Base-by-base conservation (phyloP, 2,797 vertebrate species). In the Hephaestus fuliginosus region DNA sequence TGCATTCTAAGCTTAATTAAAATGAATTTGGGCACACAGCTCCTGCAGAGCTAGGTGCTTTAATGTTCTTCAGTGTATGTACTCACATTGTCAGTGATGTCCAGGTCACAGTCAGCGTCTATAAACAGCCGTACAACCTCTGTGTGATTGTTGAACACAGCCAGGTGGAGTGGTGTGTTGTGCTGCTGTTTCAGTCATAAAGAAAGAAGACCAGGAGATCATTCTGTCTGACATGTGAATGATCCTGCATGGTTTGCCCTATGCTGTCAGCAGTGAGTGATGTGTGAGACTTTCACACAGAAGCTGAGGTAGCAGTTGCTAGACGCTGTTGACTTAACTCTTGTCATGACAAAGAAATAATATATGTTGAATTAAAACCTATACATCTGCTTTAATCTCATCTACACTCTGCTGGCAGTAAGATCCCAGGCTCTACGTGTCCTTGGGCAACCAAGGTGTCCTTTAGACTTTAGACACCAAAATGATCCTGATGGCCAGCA, bases 21-120 rank as follows among this genome's bases (percentile, higher is more conserved):
- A 65, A 5, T 66, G 15, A 41, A 57, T 0, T 4, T 10, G 11
- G 14, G 4, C 51, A n/a, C 11, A 20, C 58, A 3, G 8, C 30
- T 22, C 28, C 25, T 44, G 41, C 15, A 44, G 33, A 57, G 25
- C 36, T 25, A 17, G 14, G 14, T n/a, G 43, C 22, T 33, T 18
- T 18, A 2, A 8, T 48, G 44, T n/a, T 30, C 15, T n/a, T 33
- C 7, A 36, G 7, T 36, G 33, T 36, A 3, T 41, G n/a, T 76
- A 87, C 97, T 97, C 94, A 97, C 97, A 0, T 92, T 92, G 90
- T 98, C 97, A 0, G 87, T 70, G 80, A 96, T 83, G 62, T 98
- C 95, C 91, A 98, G 92, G 89, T 98, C 95, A 84, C 96, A 96
- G 53, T 92, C 92, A 0, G 94, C 93, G 0, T 96, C 87, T 0